Percentiles rank a stretch among this genome's conserved stretches.
Evolutionary conservation across 1,140 invertebrate species (phyloP).

Genomic region (Subanguina moxae): DNA sequence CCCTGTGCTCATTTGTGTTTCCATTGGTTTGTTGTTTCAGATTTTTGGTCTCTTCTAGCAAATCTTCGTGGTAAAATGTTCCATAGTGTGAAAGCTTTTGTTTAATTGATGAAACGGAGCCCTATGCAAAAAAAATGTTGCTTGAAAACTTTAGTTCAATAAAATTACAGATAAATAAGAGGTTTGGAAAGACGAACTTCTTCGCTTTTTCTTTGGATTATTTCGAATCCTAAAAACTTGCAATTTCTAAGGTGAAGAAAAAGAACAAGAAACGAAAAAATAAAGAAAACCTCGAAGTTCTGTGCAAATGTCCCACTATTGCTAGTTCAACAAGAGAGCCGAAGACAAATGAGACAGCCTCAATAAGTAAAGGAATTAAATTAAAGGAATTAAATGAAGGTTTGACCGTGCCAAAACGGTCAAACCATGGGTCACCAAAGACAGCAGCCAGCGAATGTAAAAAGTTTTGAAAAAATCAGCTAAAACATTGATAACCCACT

Average conservation of each 20-base stretch:
- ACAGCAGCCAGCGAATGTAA: too few relatives aligned
- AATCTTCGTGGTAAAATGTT: constrained; percentile 11
- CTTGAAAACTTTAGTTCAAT: background rate
- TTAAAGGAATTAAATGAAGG: too few relatives aligned
- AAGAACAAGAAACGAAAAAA: background rate
- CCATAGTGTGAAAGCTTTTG: constrained; percentile 20
- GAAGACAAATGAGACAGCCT: constrained; percentile 25
- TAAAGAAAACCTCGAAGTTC: background rate
- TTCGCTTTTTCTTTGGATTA: constrained; percentile 9
- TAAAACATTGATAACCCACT: too few relatives aligned
- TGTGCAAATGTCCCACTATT: constrained; percentile 43
- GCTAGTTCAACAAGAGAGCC: constrained; percentile 38
- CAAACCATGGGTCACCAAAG: too few relatives aligned
- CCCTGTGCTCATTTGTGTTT: background rate
- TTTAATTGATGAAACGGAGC: constrained; percentile 4
- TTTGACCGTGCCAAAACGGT: too few relatives aligned
- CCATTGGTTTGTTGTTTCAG: background rate
- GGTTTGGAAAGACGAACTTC: background rate
- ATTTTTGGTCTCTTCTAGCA: background rate
- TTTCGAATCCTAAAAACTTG: background rate
- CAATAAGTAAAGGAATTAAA: too few relatives aligned
- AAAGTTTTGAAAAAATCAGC: too few relatives aligned
- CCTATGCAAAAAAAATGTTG: background rate
- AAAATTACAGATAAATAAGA: background rate
- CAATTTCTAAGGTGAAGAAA: background rate